These are phyloP conservation scores for Petaurus breviceps DNA, from an alignment of 2,113 vertebrate species.

Conservation along the genomic window DNA sequence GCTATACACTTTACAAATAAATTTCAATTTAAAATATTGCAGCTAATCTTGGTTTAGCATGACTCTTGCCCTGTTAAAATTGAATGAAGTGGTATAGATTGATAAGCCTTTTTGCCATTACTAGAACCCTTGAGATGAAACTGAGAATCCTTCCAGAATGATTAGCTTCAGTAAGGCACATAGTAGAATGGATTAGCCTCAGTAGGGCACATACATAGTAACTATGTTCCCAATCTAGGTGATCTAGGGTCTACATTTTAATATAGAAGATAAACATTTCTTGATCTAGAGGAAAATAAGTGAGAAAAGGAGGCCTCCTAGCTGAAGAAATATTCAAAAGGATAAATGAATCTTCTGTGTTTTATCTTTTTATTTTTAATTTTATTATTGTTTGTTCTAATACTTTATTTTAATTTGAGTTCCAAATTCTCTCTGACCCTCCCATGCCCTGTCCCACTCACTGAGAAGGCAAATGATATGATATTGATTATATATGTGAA, in stretches of 20 bases:
- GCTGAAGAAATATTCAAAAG: neutral
- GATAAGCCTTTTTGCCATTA: neutral
- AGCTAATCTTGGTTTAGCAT: neutral
- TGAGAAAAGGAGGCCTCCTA: neutral
- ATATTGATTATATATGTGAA: neutral
- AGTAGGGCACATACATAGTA: neutral
- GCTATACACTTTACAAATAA: neutral
- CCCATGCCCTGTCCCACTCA: neutral
- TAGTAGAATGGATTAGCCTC: neutral
- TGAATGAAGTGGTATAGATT: neutral
- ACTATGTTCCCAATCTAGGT: neutral
- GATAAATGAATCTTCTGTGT: neutral
- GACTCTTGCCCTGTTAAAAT: neutral
- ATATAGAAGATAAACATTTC: neutral
- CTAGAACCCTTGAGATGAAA: neutral
- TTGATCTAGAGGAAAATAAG: neutral
- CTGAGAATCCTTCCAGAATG: neutral
- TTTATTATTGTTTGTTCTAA: no score
- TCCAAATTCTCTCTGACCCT: neutral
- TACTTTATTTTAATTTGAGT: neutral
- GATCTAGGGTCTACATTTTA: neutral
- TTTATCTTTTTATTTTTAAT: neutral
- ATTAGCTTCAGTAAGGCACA: neutral
- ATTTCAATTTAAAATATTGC: neutral
- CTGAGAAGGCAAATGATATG: neutral